A percentile compares a stretch with the other conserved stretches of the same genome.
Evolutionary conservation across 2,888 invertebrate species (phyloP).

Genomic region (Ichneumoninae sp.): DNA sequence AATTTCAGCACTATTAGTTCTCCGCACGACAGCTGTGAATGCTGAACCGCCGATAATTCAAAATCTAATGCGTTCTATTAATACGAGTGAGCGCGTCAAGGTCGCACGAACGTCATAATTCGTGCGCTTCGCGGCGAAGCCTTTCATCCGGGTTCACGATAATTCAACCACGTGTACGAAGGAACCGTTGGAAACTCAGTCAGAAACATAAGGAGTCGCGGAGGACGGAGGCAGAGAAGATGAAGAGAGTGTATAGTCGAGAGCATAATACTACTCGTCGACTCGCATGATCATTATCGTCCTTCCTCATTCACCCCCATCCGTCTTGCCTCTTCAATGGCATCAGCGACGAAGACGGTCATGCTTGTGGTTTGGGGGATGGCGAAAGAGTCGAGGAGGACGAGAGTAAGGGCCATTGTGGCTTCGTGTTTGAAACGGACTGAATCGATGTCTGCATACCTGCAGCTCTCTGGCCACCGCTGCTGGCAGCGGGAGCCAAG

Average conservation of each 20-base stretch:
- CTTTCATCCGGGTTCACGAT: constrained; percentile 29
- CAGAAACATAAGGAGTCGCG: constrained; percentile 14
- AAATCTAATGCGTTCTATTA: constrained; percentile 23
- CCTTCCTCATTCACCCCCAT: constrained; percentile 53
- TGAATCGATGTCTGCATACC: constrained; percentile 20
- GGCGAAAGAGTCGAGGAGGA: constrained; percentile 37
- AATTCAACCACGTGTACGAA: constrained; percentile 50
- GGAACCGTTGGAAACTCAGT: constrained; percentile 34
- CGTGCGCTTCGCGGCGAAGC: constrained; percentile 27
- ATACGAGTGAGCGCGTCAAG: constrained; percentile 5
- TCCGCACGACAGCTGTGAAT: background rate
- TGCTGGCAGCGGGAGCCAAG: constrained; percentile 25
- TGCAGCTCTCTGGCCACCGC: constrained; percentile 1
- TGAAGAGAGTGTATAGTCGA: constrained; percentile 58
- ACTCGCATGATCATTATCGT: constrained; percentile 59
- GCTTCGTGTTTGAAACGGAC: constrained; percentile 39
- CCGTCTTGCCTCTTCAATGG: constrained; percentile 54
- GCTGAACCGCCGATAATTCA: background rate
- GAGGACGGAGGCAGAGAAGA: constrained; percentile 25
- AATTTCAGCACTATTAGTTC: background rate
- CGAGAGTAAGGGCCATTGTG: constrained; percentile 44
- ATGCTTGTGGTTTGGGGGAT: constrained; percentile 22
- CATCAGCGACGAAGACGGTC: constrained; percentile 31
- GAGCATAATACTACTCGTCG: constrained; percentile 58
- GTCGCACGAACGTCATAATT: constrained; percentile 12